Percentiles rank a stretch among this genome's conserved stretches.
These are phyloP conservation scores for Pygmarrhopalites habei DNA, from an alignment of 1,140 invertebrate species.

Conservation along the genomic window DNA sequence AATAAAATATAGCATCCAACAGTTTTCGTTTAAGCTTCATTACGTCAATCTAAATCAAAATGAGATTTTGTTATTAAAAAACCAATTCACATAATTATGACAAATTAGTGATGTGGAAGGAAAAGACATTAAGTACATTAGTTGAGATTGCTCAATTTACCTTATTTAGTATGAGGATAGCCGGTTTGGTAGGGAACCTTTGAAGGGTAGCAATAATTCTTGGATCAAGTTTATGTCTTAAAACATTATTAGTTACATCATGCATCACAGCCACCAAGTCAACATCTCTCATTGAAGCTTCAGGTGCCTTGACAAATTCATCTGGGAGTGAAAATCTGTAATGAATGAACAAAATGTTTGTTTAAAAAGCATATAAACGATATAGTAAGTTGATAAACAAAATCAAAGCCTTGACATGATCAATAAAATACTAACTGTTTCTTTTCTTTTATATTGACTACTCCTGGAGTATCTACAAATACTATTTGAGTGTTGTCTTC, in stretches of 20 bases:
- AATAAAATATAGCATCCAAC: constrained; percentile 57
- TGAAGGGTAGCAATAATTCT: constrained; percentile 63
- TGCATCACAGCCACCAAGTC: constrained; percentile 79
- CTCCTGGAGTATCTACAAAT: constrained; percentile 78
- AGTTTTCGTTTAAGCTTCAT: constrained; percentile 67
- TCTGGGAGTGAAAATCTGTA: constrained; percentile 47
- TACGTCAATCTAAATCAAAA: constrained; percentile 58
- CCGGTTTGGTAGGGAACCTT: constrained; percentile 55
- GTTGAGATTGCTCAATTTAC: constrained; percentile 44
- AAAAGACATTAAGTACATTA: neutral
- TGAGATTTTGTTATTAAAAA: no score
- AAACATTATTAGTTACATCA: constrained; percentile 66
- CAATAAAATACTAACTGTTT: no score
- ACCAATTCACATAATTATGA: neutral
- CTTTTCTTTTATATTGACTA: constrained; percentile 58
- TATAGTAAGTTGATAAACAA: no score
- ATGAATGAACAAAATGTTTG: constrained; percentile 7
- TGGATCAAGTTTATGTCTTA: constrained; percentile 57
- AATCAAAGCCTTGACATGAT: no score
- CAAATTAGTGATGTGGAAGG: neutral
- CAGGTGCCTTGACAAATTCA: constrained; percentile 58
- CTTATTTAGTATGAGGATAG: constrained; percentile 83
- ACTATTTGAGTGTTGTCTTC: constrained; percentile 72
- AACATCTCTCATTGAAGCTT: constrained; percentile 59
- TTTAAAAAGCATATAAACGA: no score